These are phyloP conservation scores for Dunckerocampus dactyliophorus DNA, from an alignment of 2,113 vertebrate species.

Conservation along the genomic window DNA sequence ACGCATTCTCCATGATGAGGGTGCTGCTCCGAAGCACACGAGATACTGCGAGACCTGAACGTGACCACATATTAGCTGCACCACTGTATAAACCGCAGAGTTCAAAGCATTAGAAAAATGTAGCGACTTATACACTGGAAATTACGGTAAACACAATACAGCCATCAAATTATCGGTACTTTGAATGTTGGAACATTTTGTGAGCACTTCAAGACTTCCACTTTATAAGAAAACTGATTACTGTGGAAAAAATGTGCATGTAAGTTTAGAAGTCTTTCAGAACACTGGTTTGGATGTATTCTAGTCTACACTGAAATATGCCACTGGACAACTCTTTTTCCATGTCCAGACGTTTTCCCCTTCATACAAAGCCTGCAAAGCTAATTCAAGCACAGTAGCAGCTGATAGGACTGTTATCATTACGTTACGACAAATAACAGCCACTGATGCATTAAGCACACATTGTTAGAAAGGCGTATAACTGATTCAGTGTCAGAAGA, in stretches of 20 bases:
- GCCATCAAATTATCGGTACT: conserved; percentile 15
- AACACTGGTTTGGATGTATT: background rate
- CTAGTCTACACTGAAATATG: background rate
- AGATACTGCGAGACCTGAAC: too few species aligned
- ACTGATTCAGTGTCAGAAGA: conserved; percentile 6
- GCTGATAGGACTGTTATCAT: conserved; percentile 1
- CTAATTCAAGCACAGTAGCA: background rate
- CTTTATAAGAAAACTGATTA: background rate
- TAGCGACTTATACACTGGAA: too few species aligned
- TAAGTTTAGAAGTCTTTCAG: conserved; percentile 5
- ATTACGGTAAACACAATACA: conserved; percentile 29
- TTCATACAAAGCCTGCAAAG: conserved; percentile 5
- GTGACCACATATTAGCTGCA: too few species aligned
- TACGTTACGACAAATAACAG: background rate
- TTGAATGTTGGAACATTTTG: conserved; percentile 13
- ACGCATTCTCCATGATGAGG: too few species aligned
- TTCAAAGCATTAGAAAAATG: too few species aligned
- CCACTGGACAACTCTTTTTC: too few species aligned
- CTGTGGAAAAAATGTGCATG: conserved; percentile 3
- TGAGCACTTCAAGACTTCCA: background rate
- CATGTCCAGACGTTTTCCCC: too few species aligned
- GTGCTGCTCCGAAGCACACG: too few species aligned
- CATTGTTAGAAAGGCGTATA: background rate
- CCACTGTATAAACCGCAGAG: too few species aligned
- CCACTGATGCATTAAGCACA: background rate